Evolutionary conservation across 2,797 vertebrate species (phyloP).

Genomic region (Rhinoraja longicauda): DNA sequence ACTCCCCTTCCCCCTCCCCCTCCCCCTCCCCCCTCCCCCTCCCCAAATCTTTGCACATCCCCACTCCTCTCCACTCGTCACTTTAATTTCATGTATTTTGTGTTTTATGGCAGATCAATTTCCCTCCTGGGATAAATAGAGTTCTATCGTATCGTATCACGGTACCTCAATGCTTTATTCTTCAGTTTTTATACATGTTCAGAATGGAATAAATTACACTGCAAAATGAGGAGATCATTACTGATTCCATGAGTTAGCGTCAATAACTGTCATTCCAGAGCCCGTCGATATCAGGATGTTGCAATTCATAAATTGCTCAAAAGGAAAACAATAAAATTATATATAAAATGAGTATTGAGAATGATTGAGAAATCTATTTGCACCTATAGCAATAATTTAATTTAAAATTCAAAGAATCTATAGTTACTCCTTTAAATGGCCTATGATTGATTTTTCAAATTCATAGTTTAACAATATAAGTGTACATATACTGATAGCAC

Average conservation of each 20-base stretch:
- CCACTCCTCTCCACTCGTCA: no score
- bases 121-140: no score
- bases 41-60: no score
- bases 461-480: background rate
- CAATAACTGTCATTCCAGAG: background rate
- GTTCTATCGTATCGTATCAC: no score
- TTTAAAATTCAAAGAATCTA: background rate
- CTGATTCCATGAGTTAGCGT: background rate
- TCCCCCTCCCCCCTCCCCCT: no score
- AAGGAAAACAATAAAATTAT: background rate
- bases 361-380: background rate
- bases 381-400: background rate
- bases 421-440: background rate
- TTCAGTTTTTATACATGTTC: background rate
- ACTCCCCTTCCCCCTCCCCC: no score
- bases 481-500: background rate
- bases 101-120: no score
- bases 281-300: no score
- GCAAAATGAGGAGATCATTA: background rate
- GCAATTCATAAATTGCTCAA: background rate
- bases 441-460: background rate
- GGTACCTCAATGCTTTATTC: background rate
- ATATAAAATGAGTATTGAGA: background rate
- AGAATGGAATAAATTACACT: background rate
- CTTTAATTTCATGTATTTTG: no score